Percentiles rank a stretch among this genome's conserved stretches.
These are phyloP conservation scores for Nyctalus aviator DNA, from an alignment of 2,797 vertebrate species.

Conservation along the genomic window DNA sequence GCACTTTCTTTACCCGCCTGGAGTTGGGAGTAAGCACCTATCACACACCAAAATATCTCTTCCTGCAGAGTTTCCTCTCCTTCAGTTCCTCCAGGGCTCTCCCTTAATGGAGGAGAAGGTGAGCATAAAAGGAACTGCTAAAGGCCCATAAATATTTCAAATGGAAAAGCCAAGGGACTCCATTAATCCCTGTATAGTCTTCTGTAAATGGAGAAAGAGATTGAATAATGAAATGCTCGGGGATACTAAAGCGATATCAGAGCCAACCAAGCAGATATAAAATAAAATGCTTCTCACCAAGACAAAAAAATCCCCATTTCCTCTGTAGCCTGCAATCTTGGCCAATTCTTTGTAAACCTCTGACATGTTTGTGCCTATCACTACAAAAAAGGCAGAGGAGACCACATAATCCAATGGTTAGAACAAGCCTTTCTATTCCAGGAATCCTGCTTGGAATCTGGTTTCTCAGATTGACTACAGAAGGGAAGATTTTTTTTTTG, in stretches of 20 bases:
- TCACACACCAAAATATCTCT: not conserved
- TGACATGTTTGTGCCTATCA: not conserved
- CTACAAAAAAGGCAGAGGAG: not conserved
- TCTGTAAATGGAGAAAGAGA: slow-evolving; percentile 81
- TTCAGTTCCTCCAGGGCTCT: slow-evolving; percentile 58
- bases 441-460: not conserved
- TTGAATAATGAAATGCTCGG: slow-evolving; percentile 79
- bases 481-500: not conserved
- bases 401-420: not conserved
- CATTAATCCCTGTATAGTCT: slow-evolving; percentile 83
- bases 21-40: not conserved
- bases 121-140: slow-evolving; percentile 84
- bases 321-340: not conserved
- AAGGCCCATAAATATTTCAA: slow-evolving; percentile 88
- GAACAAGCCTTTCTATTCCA: not conserved
- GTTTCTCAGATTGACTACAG: not conserved
- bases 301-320: not conserved
- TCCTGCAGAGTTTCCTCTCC: slow-evolving; percentile 11
- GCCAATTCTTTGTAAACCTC: not conserved
- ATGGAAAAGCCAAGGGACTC: slow-evolving; percentile 85
- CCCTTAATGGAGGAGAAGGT: slow-evolving; percentile 83
- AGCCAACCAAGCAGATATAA: slow-evolving; percentile 60
- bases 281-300: slow-evolving; percentile 51
- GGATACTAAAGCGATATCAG: slow-evolving; percentile 62
- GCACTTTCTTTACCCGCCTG: not conserved